Base-by-base conservation (phyloP, 2,888 invertebrate genomes). In the Ophion ellenae region DNA sequence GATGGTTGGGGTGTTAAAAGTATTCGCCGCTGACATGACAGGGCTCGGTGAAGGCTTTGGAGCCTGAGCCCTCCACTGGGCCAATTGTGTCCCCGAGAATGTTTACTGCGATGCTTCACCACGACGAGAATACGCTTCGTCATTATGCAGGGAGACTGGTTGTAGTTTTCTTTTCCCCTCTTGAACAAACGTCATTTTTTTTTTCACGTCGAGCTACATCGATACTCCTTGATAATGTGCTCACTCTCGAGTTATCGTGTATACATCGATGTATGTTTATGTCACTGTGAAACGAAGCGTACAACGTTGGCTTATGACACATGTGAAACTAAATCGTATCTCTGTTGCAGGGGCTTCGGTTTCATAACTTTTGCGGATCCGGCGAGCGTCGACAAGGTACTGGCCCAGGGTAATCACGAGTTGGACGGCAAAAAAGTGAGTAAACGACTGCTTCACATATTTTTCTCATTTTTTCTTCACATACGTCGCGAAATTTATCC, bases 351-450 rank as follows among this genome's bases (percentile, higher is more conserved):
- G 96, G 99, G 99, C 94, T 99, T 99, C 95, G 99, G 99, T 94
- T 99, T 99, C 96, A 99, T 99, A 96, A 99, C 99, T 95, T 99
- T 99, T 96, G 97, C 98, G 95, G 99, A 99, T 95, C 97, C 99
- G 94, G 96, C 97, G 95, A 98, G 98, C 96, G 99, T 99, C 96
- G 99, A 99, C 96, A 99, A 99, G 96, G 99, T 99, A 95, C 97
- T 99, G 96, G 97, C 98, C 95, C 98, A 98, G 96, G 97, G 98
- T 95, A 98, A 98, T 95, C 99, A 99, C 95, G 99, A 99, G 96
- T 96, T 99, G 96, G 99, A 99, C 95, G 99, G 99, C 94, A 99
- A 99, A 97, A 99, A 99, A 98, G 99, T 99, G 96, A 96, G 96
- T 70, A 53, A 40, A 69, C 69, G 11, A 11, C 20, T 40, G 40